Evolutionary conservation across 2,888 invertebrate species (phyloP), one percentile per base, ranked within the genome.

Genomic region (Hirudinaria manillensis): DNA sequence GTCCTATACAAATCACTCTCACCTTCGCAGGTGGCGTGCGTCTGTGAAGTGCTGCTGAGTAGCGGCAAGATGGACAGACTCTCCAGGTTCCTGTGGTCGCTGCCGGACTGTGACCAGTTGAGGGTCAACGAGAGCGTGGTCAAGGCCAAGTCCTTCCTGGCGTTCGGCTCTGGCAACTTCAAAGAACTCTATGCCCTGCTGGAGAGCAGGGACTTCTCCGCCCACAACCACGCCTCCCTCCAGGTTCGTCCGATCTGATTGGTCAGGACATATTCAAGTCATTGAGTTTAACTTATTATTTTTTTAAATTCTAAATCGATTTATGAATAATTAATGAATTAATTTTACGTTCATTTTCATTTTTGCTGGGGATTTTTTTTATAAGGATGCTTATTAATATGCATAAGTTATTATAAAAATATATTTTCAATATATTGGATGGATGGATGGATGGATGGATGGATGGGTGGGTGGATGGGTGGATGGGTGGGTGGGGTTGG

Each of bases 71-170:
- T 98, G 84, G 98, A 98, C 86, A 89, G 96, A 77, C 89, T 97
- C 74, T 94, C 94, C 75, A 88, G 96, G 81, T 97, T 97, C 88
- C 89, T 97, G 76, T 97, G 96, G 96, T 96, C 96, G 10, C 88
- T 97, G 80, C 97, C 97, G 74, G 93, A 93, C 77, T 96, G 96
- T 88, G 95, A 95, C 87, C 91, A 95, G 82, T 89, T 98, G 80
- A 95, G 97, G 86, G 92, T 93, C 82, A 94, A 97, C 88, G 97
- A 98, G 87, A 94, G 94, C 80, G 97, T 98, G 77, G 90, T 98
- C 78, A 98, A 98, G 87, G 97, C 98, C 51, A 97, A 96, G 86
- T 96, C 98, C 72, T 92, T 94, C 85, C 95, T 98, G 79, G 95
- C 97, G 81, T 99, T 96, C 88, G 95, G 97, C 87, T 80, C 84